These are phyloP conservation scores for Dusona sp. DNA, from an alignment of 2,888 invertebrate genomes.

Conservation along the genomic window DNA sequence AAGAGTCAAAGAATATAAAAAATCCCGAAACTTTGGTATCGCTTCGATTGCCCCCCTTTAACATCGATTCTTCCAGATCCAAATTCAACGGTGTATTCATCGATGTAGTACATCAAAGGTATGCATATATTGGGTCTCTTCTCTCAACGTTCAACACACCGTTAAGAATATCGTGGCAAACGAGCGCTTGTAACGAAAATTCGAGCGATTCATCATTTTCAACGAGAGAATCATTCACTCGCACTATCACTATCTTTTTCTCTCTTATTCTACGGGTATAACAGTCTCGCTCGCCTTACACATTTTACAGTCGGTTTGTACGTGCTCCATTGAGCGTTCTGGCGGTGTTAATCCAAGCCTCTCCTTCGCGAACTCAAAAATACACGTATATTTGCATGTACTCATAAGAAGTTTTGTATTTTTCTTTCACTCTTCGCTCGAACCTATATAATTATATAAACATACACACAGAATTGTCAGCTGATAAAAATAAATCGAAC, in stretches of 20 bases:
- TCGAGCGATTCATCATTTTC: conserved; percentile 68
- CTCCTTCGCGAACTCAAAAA: not conserved
- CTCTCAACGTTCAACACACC: conserved; percentile 58
- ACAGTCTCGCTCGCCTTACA: not conserved
- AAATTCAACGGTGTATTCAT: conserved; percentile 34
- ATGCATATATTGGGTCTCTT: conserved; percentile 12
- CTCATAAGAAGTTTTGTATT: conserved; percentile 24
- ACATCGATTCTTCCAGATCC: conserved; percentile 40
- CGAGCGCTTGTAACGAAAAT: conserved; percentile 69
- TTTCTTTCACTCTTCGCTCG: conserved; percentile 9
- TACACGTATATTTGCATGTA: not conserved
- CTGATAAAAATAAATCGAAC: conserved; percentile 52
- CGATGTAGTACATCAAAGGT: conserved; percentile 12
- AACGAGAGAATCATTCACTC: conserved; percentile 64
- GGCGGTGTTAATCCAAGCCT: conserved; percentile 54
- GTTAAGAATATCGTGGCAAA: conserved; percentile 61
- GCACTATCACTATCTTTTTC: conserved; percentile 17
- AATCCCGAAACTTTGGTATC: conserved; percentile 41
- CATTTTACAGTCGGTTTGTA: not conserved
- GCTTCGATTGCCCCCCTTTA: not conserved
- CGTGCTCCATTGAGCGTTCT: conserved; percentile 1
- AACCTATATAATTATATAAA: not conserved
- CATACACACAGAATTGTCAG: conserved; percentile 4
- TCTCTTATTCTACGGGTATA: not conserved
- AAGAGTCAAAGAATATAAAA: not conserved